phyloP scores from a whole-genome alignment of 2,797 vertebrate species.

The Leptodactylus fallax region DNA sequence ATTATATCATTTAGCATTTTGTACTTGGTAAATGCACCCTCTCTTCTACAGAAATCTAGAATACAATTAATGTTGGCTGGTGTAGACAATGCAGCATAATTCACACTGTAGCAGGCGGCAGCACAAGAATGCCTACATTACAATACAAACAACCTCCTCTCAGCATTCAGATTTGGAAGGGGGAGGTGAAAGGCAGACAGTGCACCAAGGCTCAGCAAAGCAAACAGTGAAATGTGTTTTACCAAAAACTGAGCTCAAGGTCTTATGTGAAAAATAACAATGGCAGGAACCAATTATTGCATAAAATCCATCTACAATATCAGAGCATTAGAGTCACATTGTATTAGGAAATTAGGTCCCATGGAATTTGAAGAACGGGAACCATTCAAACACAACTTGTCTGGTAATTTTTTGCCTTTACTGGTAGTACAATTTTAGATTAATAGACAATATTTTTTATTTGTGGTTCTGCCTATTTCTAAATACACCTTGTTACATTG shows the following conservation, averaged over 20 bases:
- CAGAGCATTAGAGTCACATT: not conserved
- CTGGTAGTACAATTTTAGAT: not conserved
- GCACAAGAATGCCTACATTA: not conserved
- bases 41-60: not conserved
- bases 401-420: not conserved
- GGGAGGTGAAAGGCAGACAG: not conserved
- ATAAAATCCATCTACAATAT: not conserved
- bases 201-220: not conserved
- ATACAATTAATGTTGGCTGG: not conserved
- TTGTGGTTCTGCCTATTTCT: not conserved
- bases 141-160: not conserved
- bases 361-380: not conserved
- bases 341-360: not conserved
- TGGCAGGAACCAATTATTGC: not conserved
- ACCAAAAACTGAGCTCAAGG: not conserved
- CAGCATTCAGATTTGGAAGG: not conserved
- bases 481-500: too few relatives aligned
- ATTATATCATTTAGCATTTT: too few relatives aligned
- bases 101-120: too few relatives aligned
- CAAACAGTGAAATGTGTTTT: conserved; percentile 4
- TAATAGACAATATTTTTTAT: not conserved
- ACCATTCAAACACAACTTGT: not conserved
- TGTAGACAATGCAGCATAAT: not conserved
- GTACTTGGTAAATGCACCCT: too few relatives aligned
- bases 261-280: not conserved